Evolutionary conservation across 2,888 invertebrate species (phyloP).

Genomic region (Heliconius aoede): DNA sequence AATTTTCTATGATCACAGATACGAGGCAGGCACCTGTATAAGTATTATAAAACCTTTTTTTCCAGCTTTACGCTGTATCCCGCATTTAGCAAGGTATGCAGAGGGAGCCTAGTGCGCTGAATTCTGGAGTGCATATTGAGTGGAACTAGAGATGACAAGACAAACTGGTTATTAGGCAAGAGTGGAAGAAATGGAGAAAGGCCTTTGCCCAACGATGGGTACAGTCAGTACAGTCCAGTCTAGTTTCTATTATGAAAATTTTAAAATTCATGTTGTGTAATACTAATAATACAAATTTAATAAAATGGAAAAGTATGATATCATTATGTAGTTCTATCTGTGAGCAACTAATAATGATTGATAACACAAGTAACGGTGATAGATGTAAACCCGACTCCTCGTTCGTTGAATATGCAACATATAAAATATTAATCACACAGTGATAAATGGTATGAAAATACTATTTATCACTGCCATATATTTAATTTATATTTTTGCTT

Average conservation of each 20-base stretch:
- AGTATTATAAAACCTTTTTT: background rate
- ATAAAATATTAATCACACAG: constrained; percentile 2
- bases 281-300: background rate
- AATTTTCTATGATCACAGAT: background rate
- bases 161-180: too few relatives aligned
- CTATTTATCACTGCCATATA: too few relatives aligned
- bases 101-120: too few relatives aligned
- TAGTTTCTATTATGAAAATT: background rate
- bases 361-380: constrained; percentile 17
- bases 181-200: background rate
- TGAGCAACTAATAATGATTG: constrained; percentile 31
- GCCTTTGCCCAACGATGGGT: too few relatives aligned
- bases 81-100: background rate
- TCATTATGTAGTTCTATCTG: constrained; percentile 6
- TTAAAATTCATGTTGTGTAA: background rate
- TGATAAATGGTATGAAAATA: too few relatives aligned
- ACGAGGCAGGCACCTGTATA: background rate
- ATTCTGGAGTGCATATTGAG: too few relatives aligned
- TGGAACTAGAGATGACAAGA: too few relatives aligned
- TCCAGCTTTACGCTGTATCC: too few relatives aligned
- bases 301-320: too few relatives aligned
- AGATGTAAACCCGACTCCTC: constrained; percentile 17
- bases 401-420: background rate
- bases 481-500: too few relatives aligned
- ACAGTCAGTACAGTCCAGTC: too few relatives aligned